These are phyloP conservation scores for Ophioninae sp. DNA, from an alignment of 2,888 invertebrate species.

Conservation along the genomic window DNA sequence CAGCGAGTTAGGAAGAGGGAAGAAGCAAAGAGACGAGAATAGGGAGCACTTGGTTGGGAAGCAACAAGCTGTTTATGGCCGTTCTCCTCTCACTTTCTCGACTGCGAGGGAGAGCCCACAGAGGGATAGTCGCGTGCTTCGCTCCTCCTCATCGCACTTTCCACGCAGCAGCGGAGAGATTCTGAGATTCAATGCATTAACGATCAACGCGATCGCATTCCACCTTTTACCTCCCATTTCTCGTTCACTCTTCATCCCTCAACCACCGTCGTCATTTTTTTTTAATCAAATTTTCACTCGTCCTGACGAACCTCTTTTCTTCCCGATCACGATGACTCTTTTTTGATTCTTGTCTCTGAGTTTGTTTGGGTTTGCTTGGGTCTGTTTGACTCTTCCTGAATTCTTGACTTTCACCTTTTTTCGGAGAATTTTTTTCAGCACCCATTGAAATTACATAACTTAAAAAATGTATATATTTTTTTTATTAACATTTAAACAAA, in stretches of 20 bases:
- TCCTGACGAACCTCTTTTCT: background rate
- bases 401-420: too few relatives aligned
- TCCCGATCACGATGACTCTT: background rate
- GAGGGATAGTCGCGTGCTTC: constrained; percentile 60
- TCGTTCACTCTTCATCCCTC: constrained; percentile 34
- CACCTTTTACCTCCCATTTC: constrained; percentile 16
- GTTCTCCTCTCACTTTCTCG: constrained; percentile 66
- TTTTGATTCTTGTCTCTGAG: too few relatives aligned
- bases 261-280: constrained; percentile 43
- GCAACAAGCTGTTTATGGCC: constrained; percentile 80
- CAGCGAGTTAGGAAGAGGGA: constrained; percentile 55
- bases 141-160: constrained; percentile 49
- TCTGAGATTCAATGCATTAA: constrained; percentile 36
- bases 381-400: too few relatives aligned
- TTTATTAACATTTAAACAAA: too few relatives aligned
- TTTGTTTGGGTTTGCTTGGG: too few relatives aligned
- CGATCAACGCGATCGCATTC: constrained; percentile 49
- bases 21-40: constrained; percentile 54
- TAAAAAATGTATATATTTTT: too few relatives aligned
- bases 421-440: too few relatives aligned
- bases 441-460: too few relatives aligned
- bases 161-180: background rate
- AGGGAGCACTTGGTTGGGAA: constrained; percentile 74
- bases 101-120: constrained; percentile 53
- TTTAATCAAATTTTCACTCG: constrained; percentile 58